A percentile compares a stretch with the other conserved stretches of the same genome.
phyloP scores from a whole-genome alignment of 2,797 vertebrate species.

The Heterohyrax brucei region DNA sequence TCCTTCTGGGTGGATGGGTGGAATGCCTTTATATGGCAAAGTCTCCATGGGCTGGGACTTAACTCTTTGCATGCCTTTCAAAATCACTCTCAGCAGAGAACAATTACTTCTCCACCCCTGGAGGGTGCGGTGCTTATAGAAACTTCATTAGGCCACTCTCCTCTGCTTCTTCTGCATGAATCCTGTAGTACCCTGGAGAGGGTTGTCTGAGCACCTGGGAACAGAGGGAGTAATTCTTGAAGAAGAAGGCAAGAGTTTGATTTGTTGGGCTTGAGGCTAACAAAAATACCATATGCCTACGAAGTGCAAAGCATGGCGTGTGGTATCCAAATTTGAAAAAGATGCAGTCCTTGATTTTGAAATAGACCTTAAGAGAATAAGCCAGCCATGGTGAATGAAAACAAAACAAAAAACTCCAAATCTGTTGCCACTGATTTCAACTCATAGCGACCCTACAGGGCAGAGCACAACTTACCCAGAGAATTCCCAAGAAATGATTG shows the following conservation, averaged over 20 bases:
- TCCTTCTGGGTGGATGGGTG: slow-evolving; percentile 73
- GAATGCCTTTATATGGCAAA: slow-evolving; percentile 77
- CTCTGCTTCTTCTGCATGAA: background rate
- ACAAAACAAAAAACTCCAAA: background rate
- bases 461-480: too few species aligned
- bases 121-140: background rate
- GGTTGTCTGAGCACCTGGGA: background rate
- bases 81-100: background rate
- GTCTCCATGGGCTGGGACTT: slow-evolving; percentile 30
- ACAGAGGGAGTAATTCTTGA: background rate
- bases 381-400: background rate
- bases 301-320: background rate
- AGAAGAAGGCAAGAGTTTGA: background rate
- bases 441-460: too few species aligned
- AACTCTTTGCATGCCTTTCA: slow-evolving; percentile 65
- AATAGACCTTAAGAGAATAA: background rate
- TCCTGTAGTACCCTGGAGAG: background rate
- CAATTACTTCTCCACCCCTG: background rate
- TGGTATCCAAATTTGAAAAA: background rate
- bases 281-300: background rate
- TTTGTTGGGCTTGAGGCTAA: background rate
- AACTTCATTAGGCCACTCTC: background rate
- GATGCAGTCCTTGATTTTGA: background rate
- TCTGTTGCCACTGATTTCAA: too few species aligned
- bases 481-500: too few species aligned